Conservation (phyloP, 53 echinoderm and acorn worm species). For the Astropecten irregularis region DNA sequence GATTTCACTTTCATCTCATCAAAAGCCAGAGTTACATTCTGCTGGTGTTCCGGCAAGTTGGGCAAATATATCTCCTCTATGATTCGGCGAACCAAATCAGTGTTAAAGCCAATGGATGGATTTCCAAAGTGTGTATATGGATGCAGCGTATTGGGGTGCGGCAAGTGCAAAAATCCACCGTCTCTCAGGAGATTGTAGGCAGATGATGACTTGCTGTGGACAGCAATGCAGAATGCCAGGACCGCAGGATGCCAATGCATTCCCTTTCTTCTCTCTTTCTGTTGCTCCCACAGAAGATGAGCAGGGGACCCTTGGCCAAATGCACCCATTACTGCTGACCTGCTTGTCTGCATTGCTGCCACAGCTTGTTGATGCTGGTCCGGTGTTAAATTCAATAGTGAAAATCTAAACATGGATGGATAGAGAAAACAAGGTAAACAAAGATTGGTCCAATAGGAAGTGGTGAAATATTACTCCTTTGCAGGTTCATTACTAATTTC, state of each 20-base stretch:
- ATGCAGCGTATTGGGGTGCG: conserved; percentile 10
- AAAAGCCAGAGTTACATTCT: conserved; percentile 3
- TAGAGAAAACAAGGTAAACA: too few species aligned
- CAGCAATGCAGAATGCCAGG: conserved; percentile 48
- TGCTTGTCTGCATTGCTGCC: too few species aligned
- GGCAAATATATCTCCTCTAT: background rate
- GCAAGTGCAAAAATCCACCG: conserved; percentile 32
- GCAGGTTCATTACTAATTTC: too few species aligned
- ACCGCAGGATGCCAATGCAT: conserved; percentile 69
- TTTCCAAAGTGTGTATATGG: conserved; percentile 49
- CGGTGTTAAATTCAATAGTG: too few species aligned
- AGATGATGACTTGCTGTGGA: conserved; percentile 23
- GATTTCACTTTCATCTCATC: conserved; percentile 70
- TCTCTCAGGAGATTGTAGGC: conserved; percentile 43
- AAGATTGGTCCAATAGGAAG: too few species aligned
- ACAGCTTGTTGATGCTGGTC: too few species aligned
- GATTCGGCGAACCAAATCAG: conserved; percentile 15
- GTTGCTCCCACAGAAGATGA: conserved; percentile 59
- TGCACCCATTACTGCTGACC: too few species aligned
- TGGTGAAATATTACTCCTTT: too few species aligned
- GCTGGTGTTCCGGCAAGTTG: background rate
- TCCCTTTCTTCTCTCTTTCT: conserved; percentile 17
- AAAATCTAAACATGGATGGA: too few species aligned
- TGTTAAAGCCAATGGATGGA: conserved; percentile 39
- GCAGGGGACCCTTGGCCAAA: conserved; percentile 14